These are phyloP conservation scores for Porites lutea DNA, from an alignment of 64 coral and sea anemone species.

Conservation along the genomic window DNA sequence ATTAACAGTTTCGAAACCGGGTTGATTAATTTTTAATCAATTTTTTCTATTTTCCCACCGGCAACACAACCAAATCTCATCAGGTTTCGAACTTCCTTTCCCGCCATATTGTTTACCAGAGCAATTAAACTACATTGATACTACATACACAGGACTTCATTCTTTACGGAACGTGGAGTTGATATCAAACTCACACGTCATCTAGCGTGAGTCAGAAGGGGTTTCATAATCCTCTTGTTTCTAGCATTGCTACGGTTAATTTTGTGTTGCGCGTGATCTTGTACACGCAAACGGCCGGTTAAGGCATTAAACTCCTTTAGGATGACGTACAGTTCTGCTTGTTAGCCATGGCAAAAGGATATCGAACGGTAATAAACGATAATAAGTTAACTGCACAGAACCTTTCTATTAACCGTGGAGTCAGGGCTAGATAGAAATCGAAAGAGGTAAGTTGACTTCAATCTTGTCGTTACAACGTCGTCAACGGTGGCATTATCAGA, in stretches of 20 bases:
- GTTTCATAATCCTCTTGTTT: neutral
- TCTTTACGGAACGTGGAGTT: neutral
- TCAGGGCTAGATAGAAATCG: no score
- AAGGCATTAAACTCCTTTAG: neutral
- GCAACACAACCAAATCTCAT: neutral
- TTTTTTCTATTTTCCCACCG: no score
- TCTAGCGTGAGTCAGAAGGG: neutral
- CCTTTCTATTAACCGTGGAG: no score
- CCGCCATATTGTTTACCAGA: neutral
- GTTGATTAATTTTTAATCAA: no score
- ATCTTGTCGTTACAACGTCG: no score
- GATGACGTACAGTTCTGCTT: no score
- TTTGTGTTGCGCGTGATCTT: neutral
- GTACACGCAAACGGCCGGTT: neutral
- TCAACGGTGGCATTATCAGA: no score
- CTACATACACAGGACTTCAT: neutral
- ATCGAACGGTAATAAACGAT: no score
- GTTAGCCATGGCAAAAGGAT: no score
- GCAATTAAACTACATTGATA: constrained; percentile 8
- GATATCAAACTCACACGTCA: neutral
- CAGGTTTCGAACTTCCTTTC: neutral
- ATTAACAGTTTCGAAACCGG: no score
- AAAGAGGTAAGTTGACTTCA: no score
- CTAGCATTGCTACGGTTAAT: neutral
- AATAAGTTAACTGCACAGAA: no score